Evolutionary conservation across 2,113 vertebrate species (phyloP), one percentile per base, ranked within the genome.

Genomic region (Pluvialis apricaria): DNA sequence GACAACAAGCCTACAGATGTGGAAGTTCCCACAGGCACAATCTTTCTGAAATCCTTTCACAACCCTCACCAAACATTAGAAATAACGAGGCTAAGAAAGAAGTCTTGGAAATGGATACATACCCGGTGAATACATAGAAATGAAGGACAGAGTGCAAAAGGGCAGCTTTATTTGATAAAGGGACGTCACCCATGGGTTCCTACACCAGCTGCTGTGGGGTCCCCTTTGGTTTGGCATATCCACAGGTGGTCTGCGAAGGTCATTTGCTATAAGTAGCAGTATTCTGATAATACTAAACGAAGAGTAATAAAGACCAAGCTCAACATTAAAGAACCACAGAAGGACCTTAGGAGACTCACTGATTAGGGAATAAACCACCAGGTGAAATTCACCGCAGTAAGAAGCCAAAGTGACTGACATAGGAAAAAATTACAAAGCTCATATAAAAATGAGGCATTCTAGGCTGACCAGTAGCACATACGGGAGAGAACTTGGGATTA

Each of bases 161-260:
- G 36, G 26, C 15, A 20, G 10, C 11, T 70, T 61, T n/a, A 31
- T 19, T 9, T 29, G 10, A 4, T 24, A 18, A 61, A 70, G 34
- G 36, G 28, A 45, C 51, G 38, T 65, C 40, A 51, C 32, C 32
- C 26, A 2, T 7, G 45, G 70, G n/a, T 60, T 42, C 29, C 73
- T 57, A n/a, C 34, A n/a, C 17, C 28, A n/a, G 52, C n/a, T 58
- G 13, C 21, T 49, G 11, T 13, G 49, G 21, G 22, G 24, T 58
- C 44, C 42, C 66, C 0, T 13, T n/a, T 44, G 57, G 34, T 19
- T 40, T 54, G 15, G 25, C 19, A 0, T 2, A 45, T 6, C n/a
- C n/a, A 17, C 38, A 44, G 0, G 1, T 22, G 44, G 36, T 44
- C 55, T 44, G 61, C 54, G n/a, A 87, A 73, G 5, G 7, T 40